These are phyloP conservation scores for Chrosomus eos DNA, from an alignment of 2,797 vertebrate species.

Conservation along the genomic window DNA sequence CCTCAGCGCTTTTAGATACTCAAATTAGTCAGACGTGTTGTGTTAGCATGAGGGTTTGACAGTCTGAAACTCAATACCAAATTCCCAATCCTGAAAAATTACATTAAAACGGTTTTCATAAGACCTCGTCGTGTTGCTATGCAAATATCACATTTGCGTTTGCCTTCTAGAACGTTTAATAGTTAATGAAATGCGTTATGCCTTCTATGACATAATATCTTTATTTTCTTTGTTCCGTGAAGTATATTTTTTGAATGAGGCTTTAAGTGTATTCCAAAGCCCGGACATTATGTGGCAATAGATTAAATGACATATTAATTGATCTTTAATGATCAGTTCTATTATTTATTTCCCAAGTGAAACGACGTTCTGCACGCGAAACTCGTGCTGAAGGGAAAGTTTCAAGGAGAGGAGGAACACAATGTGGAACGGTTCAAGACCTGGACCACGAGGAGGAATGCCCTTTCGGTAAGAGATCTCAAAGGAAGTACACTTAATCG, in stretches of 20 bases:
- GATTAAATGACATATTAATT: neutral
- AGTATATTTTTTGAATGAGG: neutral
- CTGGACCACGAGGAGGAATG: conserved; percentile 77
- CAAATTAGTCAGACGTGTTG: neutral
- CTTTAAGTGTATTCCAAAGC: too few relatives aligned
- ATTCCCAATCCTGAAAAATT: neutral
- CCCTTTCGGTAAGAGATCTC: conserved; percentile 76
- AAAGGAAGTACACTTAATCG: neutral
- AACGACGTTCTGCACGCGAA: conserved; percentile 20
- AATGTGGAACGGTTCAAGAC: conserved; percentile 83
- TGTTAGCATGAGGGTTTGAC: conserved; percentile 1
- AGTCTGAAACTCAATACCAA: neutral
- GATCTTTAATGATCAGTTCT: neutral
- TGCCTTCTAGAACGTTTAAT: neutral
- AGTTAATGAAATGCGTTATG: neutral
- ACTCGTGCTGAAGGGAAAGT: conserved; percentile 26
- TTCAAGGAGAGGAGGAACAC: conserved; percentile 45
- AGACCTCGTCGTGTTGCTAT: neutral
- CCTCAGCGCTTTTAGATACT: neutral
- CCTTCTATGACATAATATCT: neutral
- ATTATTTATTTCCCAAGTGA: neutral
- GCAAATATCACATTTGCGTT: neutral
- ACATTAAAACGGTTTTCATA: neutral
- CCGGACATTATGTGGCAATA: neutral
- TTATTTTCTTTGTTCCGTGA: neutral